Evolutionary conservation across 2,113 vertebrate genomes (phyloP), one percentile per base, ranked within the genome.

Genomic region (Chaetorhynchus papuensis): DNA sequence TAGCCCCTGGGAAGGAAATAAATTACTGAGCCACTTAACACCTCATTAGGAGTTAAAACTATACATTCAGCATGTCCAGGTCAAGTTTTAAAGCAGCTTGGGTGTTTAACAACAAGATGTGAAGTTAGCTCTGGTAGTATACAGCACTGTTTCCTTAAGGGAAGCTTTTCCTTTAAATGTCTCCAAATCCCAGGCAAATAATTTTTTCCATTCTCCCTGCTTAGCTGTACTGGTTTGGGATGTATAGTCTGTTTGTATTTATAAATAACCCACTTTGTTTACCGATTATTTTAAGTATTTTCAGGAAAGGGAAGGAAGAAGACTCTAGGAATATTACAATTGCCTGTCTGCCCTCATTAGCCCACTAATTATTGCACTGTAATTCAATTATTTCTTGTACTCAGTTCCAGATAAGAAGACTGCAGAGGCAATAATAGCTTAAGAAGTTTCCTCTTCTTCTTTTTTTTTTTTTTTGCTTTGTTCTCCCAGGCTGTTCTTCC

Each of bases 301-400:
- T 96, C 85, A 97, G 85, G 77, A 96, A 95, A 83, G 59, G 59
- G 83, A 91, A 94, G 65, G 85, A 85, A 68, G 57, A 87, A 90
- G 84, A 90, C 50, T 79, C 81, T 61, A 89, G 39, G 61, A 87
- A 75, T 79, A 72, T 11, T 76, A 70, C 44, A 75, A 39, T 47
- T 89, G 91, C 47, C 33, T 83, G 52, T 68, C 86, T 90, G 86
- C 52, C 61, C 61, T 90, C 65, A 78, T 90, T 92, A 96, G 47
- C 64, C 39, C 19, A 65, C 28, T 71, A 84, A 93, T 83, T 78
- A 91, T 56, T 92, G 69, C 53, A 53, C 14, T 84, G 44, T 72
- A 89, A 93, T 92, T 92, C 60, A 92, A 82, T 94, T 90, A 87
- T 84, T 95, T 95, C 49, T 88, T 47, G 41, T 63, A 56, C 30